Conservation (phyloP, 2,113 vertebrate species). For the Nesoenas mayeri region DNA sequence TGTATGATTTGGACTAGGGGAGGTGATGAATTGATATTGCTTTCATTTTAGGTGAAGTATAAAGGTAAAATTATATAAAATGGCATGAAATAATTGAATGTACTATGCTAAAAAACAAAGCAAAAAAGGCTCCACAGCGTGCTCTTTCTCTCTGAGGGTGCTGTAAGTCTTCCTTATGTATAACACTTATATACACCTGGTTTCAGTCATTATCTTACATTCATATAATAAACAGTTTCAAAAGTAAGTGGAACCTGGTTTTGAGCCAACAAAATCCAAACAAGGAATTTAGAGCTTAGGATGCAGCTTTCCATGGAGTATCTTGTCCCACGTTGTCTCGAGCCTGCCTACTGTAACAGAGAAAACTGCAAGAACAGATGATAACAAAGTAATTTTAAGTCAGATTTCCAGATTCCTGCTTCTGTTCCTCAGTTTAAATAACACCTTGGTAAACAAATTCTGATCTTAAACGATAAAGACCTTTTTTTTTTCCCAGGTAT, state of each 20-base stretch:
- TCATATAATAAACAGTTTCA: neutral
- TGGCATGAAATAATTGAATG: neutral
- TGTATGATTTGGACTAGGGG: constrained; percentile 42
- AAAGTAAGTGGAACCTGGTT: neutral
- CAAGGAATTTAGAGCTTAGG: neutral
- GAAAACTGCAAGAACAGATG: neutral
- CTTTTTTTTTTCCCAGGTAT: neutral
- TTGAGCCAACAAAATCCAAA: neutral
- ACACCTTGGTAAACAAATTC: constrained; percentile 19
- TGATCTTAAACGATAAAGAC: constrained; percentile 19
- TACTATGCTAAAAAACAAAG: neutral
- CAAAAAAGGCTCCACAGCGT: neutral
- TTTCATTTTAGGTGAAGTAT: constrained; percentile 32
- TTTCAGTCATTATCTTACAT: constrained; percentile 1
- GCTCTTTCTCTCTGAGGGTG: neutral
- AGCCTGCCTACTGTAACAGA: neutral
- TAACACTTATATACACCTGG: neutral
- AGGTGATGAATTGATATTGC: constrained; percentile 26
- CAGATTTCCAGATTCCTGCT: constrained; percentile 17
- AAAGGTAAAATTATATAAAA: neutral
- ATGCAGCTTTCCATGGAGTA: neutral
- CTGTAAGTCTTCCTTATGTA: neutral
- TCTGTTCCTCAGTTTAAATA: constrained; percentile 34
- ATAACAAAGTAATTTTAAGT: constrained; percentile 3
- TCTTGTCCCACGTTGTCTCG: neutral